These are phyloP conservation scores for Hylaea fasciaria DNA, from an alignment of 2,888 invertebrate species.

Conservation along the genomic window DNA sequence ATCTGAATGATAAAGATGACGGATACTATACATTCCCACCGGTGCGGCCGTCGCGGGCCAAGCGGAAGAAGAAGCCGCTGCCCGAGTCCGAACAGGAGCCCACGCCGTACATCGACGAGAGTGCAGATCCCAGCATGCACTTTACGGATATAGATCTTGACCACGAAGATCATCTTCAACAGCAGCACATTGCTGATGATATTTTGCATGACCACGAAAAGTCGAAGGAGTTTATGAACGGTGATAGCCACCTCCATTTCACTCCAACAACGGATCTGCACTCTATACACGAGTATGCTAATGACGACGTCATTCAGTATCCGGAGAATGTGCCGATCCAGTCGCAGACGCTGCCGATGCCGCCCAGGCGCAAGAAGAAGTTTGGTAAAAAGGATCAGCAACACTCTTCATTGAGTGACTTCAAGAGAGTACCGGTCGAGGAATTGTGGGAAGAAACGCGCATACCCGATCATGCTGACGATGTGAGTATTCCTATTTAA, in stretches of 20 bases:
- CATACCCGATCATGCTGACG: slow-evolving; percentile 63
- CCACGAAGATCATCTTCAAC: slow-evolving; percentile 80
- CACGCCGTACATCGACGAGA: slow-evolving; percentile 76
- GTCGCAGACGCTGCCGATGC: slow-evolving; percentile 79
- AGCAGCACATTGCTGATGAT: slow-evolving; percentile 50
- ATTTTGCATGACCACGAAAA: slow-evolving; percentile 47
- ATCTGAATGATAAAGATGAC: slow-evolving; percentile 79
- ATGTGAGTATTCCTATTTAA: slow-evolving; percentile 64
- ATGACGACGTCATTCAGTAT: slow-evolving; percentile 83
- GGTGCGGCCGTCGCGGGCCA: slow-evolving; percentile 83
- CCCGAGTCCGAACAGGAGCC: slow-evolving; percentile 48
- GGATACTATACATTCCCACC: slow-evolving; percentile 84
- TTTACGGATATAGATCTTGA: slow-evolving; percentile 77
- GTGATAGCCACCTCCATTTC: slow-evolving; percentile 70
- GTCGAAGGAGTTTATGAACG: slow-evolving; percentile 54
- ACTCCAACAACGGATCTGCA: slow-evolving; percentile 66
- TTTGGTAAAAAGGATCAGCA: slow-evolving; percentile 59
- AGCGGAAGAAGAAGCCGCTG: slow-evolving; percentile 77
- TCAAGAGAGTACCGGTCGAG: slow-evolving; percentile 57
- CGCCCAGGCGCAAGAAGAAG: slow-evolving; percentile 75
- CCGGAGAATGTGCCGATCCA: slow-evolving; percentile 77
- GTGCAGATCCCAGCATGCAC: slow-evolving; percentile 72
- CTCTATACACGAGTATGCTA: slow-evolving; percentile 77
- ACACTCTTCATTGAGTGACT: slow-evolving; percentile 73
- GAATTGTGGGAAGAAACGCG: slow-evolving; percentile 65